Percentiles rank a stretch among this genome's conserved stretches.
Conservation (phyloP, 2,888 invertebrate genomes). For the Synanthedon vespiformis region DNA sequence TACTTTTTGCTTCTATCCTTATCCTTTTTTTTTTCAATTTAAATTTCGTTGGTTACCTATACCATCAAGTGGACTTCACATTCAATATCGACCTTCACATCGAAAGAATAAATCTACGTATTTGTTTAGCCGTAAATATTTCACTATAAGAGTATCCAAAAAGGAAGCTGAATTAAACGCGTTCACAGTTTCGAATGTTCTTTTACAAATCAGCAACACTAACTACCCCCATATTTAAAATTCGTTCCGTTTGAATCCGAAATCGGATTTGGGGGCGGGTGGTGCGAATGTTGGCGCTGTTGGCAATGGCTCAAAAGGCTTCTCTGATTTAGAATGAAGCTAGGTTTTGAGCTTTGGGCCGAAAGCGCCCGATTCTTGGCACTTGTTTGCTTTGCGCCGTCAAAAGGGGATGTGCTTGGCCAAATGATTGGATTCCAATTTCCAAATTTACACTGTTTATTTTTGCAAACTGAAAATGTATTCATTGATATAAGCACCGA, state of each 20-base stretch:
- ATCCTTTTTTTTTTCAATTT: too few relatives aligned
- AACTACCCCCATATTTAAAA: slow-evolving; percentile 46
- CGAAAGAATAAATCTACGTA: too few relatives aligned
- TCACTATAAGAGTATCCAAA: too few relatives aligned
- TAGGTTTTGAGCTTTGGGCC: not conserved
- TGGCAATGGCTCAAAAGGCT: slow-evolving; percentile 23
- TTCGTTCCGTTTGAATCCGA: slow-evolving; percentile 37
- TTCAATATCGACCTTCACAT: too few relatives aligned
- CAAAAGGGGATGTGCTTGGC: not conserved
- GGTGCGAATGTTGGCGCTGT: slow-evolving; percentile 1
- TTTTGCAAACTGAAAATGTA: too few relatives aligned
- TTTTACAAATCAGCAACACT: slow-evolving; percentile 8
- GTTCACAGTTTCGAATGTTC: not conserved
- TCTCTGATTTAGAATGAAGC: slow-evolving; percentile 20
- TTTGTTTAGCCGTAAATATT: too few relatives aligned
- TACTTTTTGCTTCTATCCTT: too few relatives aligned
- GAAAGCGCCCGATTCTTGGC: not conserved
- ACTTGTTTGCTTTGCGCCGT: not conserved
- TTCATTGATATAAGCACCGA: too few relatives aligned
- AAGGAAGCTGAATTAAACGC: too few relatives aligned
- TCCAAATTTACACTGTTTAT: not conserved
- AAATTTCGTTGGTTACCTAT: too few relatives aligned
- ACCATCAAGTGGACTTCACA: too few relatives aligned
- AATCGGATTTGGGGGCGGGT: slow-evolving; percentile 32
- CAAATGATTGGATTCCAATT: not conserved